Base-by-base conservation (phyloP, 2,888 invertebrate genomes). In the Nemotelus nigrinus region DNA sequence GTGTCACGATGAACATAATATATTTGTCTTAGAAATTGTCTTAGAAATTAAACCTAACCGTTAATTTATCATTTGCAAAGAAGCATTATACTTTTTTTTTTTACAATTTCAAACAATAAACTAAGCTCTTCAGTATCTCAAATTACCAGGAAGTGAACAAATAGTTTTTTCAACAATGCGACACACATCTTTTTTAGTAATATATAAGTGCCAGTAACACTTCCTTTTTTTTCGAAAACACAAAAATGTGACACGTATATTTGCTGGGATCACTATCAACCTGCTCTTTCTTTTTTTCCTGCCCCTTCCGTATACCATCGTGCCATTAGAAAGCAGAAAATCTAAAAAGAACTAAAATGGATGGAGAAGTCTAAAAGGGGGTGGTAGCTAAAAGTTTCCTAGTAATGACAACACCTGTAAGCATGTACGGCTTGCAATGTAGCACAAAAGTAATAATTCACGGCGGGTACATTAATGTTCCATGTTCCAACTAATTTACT, bases 401-500 rank as follows among this genome's bases (percentile, higher is more conserved):
- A 58, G 72, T 63, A 74, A 65, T 53, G 65, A 25, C 76, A 55
- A 76, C 76, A 76, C 76, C 76, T 76, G 76, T 72, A 72, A 72
- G 58, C 25, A 25, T 55, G 55, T 60, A 63, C 60, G 74, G 47
- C 63, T 63, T 74, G 74, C 74, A 74, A 60, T 74, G 74, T 65
- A 76, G 53, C 76, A 63, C 75, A 76, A 72, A 71, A 78, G 76
- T 63, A 67, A 74, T 79, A 79, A 78, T 78, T 79, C 65, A 79
- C 67, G 79, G 76, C 72, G 57, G 76, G 79, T 76, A 74, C 79
- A 72, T 72, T 79, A 79, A 79, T 79, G 78, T 67, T 76, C 78
- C 72, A 74, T 79, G 79, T 79, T 79, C 78, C 77, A 74, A 78
- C 78, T 79, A 79, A 79, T 79, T 79, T 79, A 79, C 79, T 78